Conservation (phyloP, 2,888 invertebrate species). For the Agonopterix subpropinquella region DNA sequence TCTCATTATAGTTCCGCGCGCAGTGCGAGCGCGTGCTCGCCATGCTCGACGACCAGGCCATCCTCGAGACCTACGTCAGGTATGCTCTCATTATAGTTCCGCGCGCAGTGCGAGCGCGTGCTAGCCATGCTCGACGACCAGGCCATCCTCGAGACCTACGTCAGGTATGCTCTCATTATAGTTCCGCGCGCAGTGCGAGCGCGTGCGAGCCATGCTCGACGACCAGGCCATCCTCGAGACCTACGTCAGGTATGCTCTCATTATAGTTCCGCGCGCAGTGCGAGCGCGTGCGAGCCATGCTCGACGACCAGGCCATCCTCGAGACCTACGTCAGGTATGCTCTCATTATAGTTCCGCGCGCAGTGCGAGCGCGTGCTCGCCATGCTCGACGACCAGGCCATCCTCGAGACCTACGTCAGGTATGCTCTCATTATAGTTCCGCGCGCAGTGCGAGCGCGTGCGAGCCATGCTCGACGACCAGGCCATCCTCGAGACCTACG, state of each 20-base stretch:
- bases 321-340: too few species aligned
- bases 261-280: slow-evolving; percentile 87
- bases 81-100: too few species aligned
- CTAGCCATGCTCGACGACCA: slow-evolving; percentile 74
- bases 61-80: slow-evolving; percentile 81
- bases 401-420: slow-evolving; percentile 81
- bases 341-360: too few species aligned
- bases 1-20: too few species aligned
- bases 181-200: slow-evolving; percentile 86
- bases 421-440: too few species aligned
- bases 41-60: slow-evolving; percentile 74
- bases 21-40: slow-evolving; percentile 81
- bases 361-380: slow-evolving; percentile 81
- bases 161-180: too few species aligned
- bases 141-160: slow-evolving; percentile 78
- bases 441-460: slow-evolving; percentile 82
- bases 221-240: slow-evolving; percentile 78
- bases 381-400: slow-evolving; percentile 74
- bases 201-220: slow-evolving; percentile 73
- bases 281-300: slow-evolving; percentile 76
- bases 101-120: slow-evolving; percentile 82
- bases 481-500: slow-evolving; percentile 78
- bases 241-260: too few species aligned
- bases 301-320: slow-evolving; percentile 76
- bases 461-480: slow-evolving; percentile 74